Conservation (phyloP, 2,888 invertebrate genomes). For the Patella depressa region DNA sequence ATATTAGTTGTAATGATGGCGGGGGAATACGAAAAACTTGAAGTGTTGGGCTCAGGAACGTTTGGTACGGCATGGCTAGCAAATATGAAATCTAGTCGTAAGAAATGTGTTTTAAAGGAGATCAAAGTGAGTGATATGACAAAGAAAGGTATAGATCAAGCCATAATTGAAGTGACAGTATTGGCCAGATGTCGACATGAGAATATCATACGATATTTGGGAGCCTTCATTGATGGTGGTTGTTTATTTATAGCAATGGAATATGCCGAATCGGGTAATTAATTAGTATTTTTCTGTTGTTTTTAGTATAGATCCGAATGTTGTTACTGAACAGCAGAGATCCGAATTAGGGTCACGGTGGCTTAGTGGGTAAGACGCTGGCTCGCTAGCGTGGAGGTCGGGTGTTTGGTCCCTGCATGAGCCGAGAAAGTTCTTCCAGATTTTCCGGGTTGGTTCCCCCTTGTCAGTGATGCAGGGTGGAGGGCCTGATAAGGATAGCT, state of each 20-base stretch:
- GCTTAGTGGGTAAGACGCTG: no score
- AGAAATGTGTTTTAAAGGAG: constrained; percentile 57
- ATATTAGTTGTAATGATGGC: constrained; percentile 43
- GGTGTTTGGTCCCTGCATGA: no score
- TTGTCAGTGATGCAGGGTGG: no score
- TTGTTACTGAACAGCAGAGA: no score
- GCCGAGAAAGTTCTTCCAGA: no score
- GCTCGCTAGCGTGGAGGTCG: no score
- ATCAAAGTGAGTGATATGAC: constrained; percentile 43
- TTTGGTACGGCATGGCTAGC: constrained; percentile 65
- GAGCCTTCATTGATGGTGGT: constrained; percentile 58
- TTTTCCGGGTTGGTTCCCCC: no score
- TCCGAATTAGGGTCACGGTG: no score
- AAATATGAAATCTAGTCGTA: constrained; percentile 34
- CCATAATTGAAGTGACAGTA: constrained; percentile 59
- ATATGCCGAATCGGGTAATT: constrained; percentile 62
- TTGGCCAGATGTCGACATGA: constrained; percentile 59
- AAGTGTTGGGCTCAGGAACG: constrained; percentile 59
- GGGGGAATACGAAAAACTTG: constrained; percentile 49
- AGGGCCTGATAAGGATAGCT: no score
- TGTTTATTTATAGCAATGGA: constrained; percentile 64
- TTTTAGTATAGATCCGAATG: no score
- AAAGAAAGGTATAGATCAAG: constrained; percentile 43
- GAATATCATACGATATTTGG: constrained; percentile 62
- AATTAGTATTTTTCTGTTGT: no score